Conservation (phyloP, 2,113 vertebrate genomes). For the Gymnogyps californianus region DNA sequence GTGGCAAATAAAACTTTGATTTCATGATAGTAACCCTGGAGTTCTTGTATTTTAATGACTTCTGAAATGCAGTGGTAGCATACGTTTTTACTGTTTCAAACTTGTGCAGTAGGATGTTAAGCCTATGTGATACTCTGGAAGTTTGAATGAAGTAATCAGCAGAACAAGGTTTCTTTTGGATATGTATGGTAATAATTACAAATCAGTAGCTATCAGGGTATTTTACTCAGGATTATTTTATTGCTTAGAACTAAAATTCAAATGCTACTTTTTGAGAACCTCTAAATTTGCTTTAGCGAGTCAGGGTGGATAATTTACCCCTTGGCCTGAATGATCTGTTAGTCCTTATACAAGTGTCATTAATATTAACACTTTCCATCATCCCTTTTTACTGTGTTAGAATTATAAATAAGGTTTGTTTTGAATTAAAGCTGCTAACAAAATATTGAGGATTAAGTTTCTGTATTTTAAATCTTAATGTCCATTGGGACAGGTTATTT, state of each 20-base stretch:
- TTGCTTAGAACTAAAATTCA: not conserved
- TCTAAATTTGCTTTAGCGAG: not conserved
- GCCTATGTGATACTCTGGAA: not conserved
- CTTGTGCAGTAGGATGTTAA: not conserved
- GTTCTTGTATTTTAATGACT: not conserved
- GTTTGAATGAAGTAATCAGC: not conserved
- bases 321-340: not conserved
- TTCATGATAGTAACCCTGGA: rapidly evolving
- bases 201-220: not conserved
- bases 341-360: not conserved
- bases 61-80: not conserved
- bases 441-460: not conserved
- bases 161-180: not conserved
- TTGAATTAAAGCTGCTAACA: not conserved
- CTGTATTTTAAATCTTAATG: not conserved
- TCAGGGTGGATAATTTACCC: not conserved
- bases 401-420: not conserved
- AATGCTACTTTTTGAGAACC: not conserved
- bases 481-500: not conserved
- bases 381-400: not conserved
- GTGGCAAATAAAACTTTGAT: not conserved
- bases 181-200: not conserved
- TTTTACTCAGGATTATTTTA: not conserved
- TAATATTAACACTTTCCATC: not conserved
- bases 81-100: not conserved